Base-by-base conservation (phyloP, 1,140 invertebrate genomes). In the Yoshiicerus persimilis region DNA sequence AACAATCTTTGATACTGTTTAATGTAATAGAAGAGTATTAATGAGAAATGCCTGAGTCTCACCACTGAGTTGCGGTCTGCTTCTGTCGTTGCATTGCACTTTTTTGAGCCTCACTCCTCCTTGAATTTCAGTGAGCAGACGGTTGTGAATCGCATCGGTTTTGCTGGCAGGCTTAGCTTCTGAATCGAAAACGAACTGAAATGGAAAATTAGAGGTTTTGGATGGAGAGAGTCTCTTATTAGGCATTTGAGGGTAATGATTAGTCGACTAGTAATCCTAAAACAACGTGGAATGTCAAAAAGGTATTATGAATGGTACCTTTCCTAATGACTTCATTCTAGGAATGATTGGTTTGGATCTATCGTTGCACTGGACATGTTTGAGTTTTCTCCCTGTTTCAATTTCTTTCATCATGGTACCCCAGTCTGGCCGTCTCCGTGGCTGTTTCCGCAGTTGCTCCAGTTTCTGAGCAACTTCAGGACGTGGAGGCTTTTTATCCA, bases 321-420 rank as follows among this genome's bases (percentile, higher is more conserved):
- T 92, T 92, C 91, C 93, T 91, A 92, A 93, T 39, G 93, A 93
- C 75, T 96, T 95, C 85, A 94, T 94, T 91, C 95, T 94, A 27
- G 95, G 95, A 89, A 96, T 93, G 13, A 94, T 92, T 23, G 94
- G 94, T 56, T 93, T 93, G 87, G 94, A 94, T 92, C 96, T 95
- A 92, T 97, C 96, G 92, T 97, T 97, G 92, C 96, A 97, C 90
- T 95, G 94, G 27, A 97, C 96, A 91, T 97, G 95, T 91, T 95
- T 96, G 66, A 97, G 92, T 92, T 95, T 96, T 91, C 92, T 95
- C 75, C 96, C 96, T 25, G 27, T 94, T 91, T 97, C 96, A 9
- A 97, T 95, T 92, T 97, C 96, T 92, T 97, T 97, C 95, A 97
- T 96, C 95, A 97, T 96, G 88, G 95, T 94, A 20, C 95, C 96